Base-by-base conservation (phyloP, 1,140 invertebrate species). In the Dinoponera quadriceps region DNA sequence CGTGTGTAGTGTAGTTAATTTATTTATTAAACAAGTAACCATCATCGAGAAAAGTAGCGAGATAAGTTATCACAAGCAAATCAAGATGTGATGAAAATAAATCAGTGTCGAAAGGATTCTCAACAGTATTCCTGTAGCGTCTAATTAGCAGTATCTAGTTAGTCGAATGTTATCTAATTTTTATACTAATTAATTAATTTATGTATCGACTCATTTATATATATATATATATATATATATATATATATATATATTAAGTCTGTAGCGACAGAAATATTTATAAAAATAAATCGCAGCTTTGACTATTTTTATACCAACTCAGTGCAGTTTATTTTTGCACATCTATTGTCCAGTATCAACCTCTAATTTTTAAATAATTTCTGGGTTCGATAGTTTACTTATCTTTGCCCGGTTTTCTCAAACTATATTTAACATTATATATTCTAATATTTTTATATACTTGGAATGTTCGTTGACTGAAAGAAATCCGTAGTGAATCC, bases 71-170 rank as follows among this genome's bases (percentile, higher is more conserved):
- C 27, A 62, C 29, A 9, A 60, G 38, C 7, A 54, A 77, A 54
- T 38, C 11, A 20, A 44, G 16, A 66, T 55, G 63, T 11, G 14
- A 25, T 74, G n/a, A 20, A 20, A 55, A 44, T 16, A 48, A 60
- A 38, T 29, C 14, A 20, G 14, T 27, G 22, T 25, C 25, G 7
- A 54, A 80, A 69, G 16, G 14, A 14, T 78, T 68, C 38, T 44
- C n/a, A 65, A 77, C 33, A 80, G 65, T 80, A 80, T 80, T 80
- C 25, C 22, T 55, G n/a, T 78, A 78, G 33, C n/a, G 66, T 66
- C 1, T 55, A 78, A 65, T 69, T 78, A 78, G 65, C 4, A 66
- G 0, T 33, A 7, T 33, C 3, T 80, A 69, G 69, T 44, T n/a
- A 69, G 16, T 68, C 20, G 18, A 59, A 38, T 71, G n/a, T 55